phyloP scores from a whole-genome alignment of 2,113 vertebrate genomes.

The Benitochromis conjunctus region DNA sequence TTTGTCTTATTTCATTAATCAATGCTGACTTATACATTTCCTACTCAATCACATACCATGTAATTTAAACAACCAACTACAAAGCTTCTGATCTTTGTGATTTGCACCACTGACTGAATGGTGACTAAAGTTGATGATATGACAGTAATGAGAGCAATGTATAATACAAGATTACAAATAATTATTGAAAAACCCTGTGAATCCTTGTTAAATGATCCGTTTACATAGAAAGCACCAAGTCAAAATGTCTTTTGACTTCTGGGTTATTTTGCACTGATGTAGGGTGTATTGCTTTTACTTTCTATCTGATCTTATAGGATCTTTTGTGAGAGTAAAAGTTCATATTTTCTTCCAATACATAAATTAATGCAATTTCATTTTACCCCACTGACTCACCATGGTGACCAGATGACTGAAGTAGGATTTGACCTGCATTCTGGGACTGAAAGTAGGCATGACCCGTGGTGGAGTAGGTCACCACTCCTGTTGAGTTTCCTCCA shows the following conservation, averaged over 20 bases:
- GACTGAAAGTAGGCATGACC: conserved; percentile 70
- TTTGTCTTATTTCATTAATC: not conserved
- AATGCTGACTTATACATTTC: not conserved
- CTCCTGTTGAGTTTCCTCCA: conserved; percentile 48
- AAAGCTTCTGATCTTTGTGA: not conserved
- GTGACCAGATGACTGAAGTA: conserved; percentile 68
- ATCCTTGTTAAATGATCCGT: not conserved
- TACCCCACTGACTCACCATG: conserved; percentile 37
- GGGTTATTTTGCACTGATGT: not conserved
- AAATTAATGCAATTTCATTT: not conserved
- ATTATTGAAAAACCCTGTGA: not conserved
- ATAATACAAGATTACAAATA: not conserved
- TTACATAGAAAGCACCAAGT: not conserved
- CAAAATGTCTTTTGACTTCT: not conserved
- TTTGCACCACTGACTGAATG: not conserved
- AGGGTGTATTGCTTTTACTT: not conserved
- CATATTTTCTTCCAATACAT: not conserved
- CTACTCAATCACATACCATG: not conserved
- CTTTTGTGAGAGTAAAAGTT: not conserved
- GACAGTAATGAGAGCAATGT: not conserved
- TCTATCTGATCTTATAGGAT: not conserved
- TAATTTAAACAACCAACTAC: not conserved
- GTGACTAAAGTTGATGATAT: not conserved
- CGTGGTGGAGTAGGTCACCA: conserved; percentile 60
- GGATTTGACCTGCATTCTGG: conserved; percentile 61